Evolutionary conservation across 2,888 invertebrate species (phyloP), one percentile per base, ranked within the genome.

Genomic region (Pheosia gnoma): DNA sequence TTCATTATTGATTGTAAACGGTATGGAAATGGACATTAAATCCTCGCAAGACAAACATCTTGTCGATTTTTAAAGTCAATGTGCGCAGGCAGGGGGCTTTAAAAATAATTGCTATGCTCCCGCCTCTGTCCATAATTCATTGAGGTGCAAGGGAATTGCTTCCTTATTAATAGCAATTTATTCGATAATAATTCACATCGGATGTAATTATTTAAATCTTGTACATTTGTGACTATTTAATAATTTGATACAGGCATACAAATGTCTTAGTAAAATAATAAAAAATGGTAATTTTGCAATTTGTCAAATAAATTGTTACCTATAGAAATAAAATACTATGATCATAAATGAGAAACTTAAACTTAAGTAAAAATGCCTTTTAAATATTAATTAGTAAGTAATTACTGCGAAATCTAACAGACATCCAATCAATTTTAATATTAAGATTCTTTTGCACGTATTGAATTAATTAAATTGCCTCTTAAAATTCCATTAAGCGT

Each of bases 401-500:
- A 54, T 37, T 37, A 36, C 45, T 37, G 45, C 37, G 36, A 60
- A 67, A 71, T 61, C 62, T 61, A 63, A 62, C 61, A 53, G 63
- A 63, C 59, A 57, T 43, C 66, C 66, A 72, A 69, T 75, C 69
- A 72, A 65, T 64, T 60, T 41, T 52, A 56, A 59, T 57, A 68
- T 56, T 59, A 25, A 58, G 60, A 65, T 65, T 59, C 68, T 60
- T 73, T 61, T 65, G 66, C 70, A 72, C 63, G 65, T 65, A 65
- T 61, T 45, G 73, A 75, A 79, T 80, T 75, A 77, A 79, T 81
- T 74, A 77, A 76, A 76, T 72, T 66, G 70, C 73, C 80, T 83
- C 77, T 86, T 85, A 85, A 84, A 86, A 86, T 83, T 84, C 85
- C 81, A 87, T 86, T 85, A 86, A 54, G 71, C 66, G 60, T 64